Evolutionary conservation across 1,140 invertebrate genomes (phyloP), one percentile per base, ranked within the genome.

Genomic region (Brachionus plicatilis): DNA sequence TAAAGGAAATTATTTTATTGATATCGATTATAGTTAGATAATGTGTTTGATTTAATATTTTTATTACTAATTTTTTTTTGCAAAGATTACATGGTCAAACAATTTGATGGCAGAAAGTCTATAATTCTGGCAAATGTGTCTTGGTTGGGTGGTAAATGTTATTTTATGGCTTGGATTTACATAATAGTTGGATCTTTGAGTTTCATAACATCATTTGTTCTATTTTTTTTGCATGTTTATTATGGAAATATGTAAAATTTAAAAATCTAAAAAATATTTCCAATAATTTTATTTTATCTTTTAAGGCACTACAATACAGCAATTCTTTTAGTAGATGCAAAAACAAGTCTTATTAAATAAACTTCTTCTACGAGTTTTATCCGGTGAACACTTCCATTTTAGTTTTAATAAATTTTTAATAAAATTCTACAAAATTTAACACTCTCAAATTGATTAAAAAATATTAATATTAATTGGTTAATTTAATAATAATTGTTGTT

Each of bases 81-180:
- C 33, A 50, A 60, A 97, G 96, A 92, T 84, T 99, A 96, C 91
- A 93, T 94, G 17, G 96, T 98, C 2, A 93, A 92, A 14, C 91
- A 93, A 14, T 99, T 99, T 90, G 93, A 95, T 87, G 97, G 96
- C 1, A 94, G 92, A 11, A 99, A 99, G 90, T 92, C 93, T 65
- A 94, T 99, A 91, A 95, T 99, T 85, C 91, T 99, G 85, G 96
- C 96, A 14, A 99, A 96, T 20, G 98, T 96, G 0, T 97, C 95
- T 0, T 92, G 98, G 85, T 90, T 99, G 0, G 97, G 97, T 80
- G 97, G 96, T 3, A 98, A 97, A 90, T 98, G 99, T 91, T 94
- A 95, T n/a, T 99, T 99, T 90, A 91, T 99, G 29, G 97, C 96
- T 12, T 95, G 97, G 86, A 96, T 96, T 24, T 99, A 99, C 88